A percentile compares a stretch with the other conserved stretches of the same genome.
Evolutionary conservation across 2,797 vertebrate genomes (phyloP).

Genomic region (Molossus molossus): DNA sequence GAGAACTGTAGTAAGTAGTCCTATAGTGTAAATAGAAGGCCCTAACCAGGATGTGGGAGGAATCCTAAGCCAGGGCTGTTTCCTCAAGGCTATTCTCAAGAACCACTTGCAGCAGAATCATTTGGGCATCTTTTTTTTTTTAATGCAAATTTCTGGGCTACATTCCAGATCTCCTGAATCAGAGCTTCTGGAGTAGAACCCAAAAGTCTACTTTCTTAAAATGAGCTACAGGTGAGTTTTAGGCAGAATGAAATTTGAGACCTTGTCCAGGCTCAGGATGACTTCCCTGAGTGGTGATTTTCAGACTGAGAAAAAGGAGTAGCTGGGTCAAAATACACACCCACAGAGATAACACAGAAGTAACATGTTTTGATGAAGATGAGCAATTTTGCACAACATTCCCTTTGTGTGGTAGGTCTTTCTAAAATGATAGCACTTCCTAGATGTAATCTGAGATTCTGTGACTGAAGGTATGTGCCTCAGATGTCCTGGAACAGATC

Average conservation of each 20-base stretch:
- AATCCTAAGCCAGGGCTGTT: neutral
- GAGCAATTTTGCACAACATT: neutral
- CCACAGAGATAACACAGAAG: neutral
- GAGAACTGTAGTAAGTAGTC: constrained; percentile 5
- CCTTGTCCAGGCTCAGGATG: neutral
- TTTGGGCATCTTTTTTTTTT: constrained; percentile 27
- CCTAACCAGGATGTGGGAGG: neutral
- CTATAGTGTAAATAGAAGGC: neutral
- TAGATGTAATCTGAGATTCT: constrained; percentile 33
- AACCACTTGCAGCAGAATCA: neutral
- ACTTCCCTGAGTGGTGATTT: neutral
- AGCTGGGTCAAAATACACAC: neutral
- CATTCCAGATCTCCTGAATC: constrained; percentile 41
- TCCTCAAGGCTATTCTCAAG: constrained; percentile 30
- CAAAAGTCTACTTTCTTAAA: neutral
- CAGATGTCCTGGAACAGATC: neutral
- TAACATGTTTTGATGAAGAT: constrained; percentile 35
- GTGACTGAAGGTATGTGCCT: neutral
- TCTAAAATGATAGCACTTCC: constrained; percentile 9
- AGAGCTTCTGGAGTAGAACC: constrained; percentile 3
- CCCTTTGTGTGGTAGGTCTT: neutral
- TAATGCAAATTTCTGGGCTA: constrained; percentile 56
- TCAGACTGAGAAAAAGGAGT: neutral
- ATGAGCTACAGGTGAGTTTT: neutral
- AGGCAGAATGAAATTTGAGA: constrained; percentile 45